Percentiles rank a stretch among this genome's conserved stretches.
Evolutionary conservation across 2,888 invertebrate genomes (phyloP).

Genomic region (Lissonota sp.): DNA sequence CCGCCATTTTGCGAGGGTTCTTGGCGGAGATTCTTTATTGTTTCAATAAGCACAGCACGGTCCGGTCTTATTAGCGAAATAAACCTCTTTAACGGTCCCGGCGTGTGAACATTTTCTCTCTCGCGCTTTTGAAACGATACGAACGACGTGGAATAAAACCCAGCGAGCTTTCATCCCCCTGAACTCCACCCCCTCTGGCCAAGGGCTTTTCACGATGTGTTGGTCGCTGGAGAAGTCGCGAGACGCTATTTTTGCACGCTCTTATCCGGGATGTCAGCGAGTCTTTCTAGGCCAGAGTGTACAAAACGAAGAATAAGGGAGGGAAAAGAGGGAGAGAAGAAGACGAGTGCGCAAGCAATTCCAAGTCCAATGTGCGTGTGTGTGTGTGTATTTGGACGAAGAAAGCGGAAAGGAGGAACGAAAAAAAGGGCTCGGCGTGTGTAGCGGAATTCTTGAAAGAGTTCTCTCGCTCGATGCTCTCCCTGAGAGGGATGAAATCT

Average conservation of each 20-base stretch:
- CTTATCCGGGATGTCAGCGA: constrained; percentile 39
- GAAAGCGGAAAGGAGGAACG: constrained; percentile 63
- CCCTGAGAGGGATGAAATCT: constrained; percentile 36
- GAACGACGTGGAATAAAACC: constrained; percentile 16
- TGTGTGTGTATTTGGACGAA: constrained; percentile 21
- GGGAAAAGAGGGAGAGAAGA: constrained; percentile 45
- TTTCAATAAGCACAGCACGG: constrained; percentile 83
- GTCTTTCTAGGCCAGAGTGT: constrained; percentile 14
- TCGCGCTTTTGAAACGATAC: constrained; percentile 37
- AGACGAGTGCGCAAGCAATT: constrained; percentile 45
- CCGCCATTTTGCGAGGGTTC: constrained; percentile 75
- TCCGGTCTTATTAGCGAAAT: constrained; percentile 84
- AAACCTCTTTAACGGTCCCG: constrained; percentile 83
- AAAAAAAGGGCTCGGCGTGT: constrained; percentile 47
- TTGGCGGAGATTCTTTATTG: constrained; percentile 82
- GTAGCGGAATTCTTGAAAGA: constrained; percentile 66
- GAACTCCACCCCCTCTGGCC: too few relatives aligned
- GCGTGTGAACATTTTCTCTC: constrained; percentile 70
- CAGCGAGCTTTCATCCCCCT: constrained; percentile 4
- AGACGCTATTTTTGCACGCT: constrained; percentile 14
- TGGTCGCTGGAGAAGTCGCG: constrained; percentile 23
- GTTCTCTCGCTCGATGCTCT: constrained; percentile 49
- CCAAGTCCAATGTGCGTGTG: constrained; percentile 61
- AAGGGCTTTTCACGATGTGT: background rate
- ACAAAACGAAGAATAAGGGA: constrained; percentile 49